A percentile compares a stretch with the other conserved stretches of the same genome.
phyloP scores from a whole-genome alignment of 2,797 vertebrate species.

The Enteromius treurensis region DNA sequence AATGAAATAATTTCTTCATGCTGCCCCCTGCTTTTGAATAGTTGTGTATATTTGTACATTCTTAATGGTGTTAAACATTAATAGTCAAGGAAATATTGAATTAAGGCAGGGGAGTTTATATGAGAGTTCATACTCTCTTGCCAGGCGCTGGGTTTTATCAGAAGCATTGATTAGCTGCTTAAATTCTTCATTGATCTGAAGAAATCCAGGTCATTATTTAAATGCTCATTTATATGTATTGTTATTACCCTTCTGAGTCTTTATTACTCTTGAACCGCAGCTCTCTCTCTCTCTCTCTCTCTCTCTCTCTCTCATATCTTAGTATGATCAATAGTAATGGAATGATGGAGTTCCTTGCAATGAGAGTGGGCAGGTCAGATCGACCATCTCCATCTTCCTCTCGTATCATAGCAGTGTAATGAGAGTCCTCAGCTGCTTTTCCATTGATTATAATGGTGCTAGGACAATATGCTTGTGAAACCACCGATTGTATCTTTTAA shows the following conservation, averaged over 20 bases:
- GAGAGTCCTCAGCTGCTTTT: conserved; percentile 77
- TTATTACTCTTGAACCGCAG: conserved; percentile 82
- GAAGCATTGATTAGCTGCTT: conserved; percentile 69
- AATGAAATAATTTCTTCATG: neutral
- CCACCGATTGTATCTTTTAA: conserved; percentile 49
- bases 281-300: neutral
- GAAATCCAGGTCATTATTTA: conserved; percentile 79
- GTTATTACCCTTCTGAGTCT: conserved; percentile 86
- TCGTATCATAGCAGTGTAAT: conserved; percentile 80
- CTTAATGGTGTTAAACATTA: neutral
- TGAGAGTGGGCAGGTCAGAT: conserved; percentile 86
- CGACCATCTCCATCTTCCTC: conserved; percentile 89
- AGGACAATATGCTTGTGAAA: conserved; percentile 74
- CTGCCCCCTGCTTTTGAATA: neutral
- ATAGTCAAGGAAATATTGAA: neutral
- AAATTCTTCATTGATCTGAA: conserved; percentile 75
- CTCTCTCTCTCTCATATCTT: conserved; percentile 45
- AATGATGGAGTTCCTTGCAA: conserved; percentile 93
- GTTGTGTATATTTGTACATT: neutral
- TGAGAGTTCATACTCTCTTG: conserved; percentile 70
- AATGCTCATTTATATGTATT: conserved; percentile 87
- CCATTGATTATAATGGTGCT: conserved; percentile 84
- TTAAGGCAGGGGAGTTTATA: neutral
- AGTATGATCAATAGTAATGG: conserved; percentile 89
- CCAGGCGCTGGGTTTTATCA: conserved; percentile 59